These are phyloP conservation scores for Dermochelys coriacea DNA, from an alignment of 2,797 vertebrate species.

Conservation along the genomic window DNA sequence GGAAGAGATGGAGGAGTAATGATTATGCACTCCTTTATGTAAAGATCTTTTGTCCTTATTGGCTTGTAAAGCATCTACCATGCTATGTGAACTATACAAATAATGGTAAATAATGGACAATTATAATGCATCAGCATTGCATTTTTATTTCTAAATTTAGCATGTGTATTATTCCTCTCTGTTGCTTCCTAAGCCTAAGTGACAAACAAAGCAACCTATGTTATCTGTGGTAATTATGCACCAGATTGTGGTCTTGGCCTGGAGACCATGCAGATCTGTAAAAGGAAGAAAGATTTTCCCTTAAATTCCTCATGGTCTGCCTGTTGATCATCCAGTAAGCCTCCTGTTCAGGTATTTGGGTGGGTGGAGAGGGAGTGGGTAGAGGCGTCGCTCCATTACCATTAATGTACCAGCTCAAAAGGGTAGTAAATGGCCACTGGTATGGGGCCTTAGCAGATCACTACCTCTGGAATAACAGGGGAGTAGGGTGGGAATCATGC, in stretches of 20 bases:
- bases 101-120: neutral
- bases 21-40: neutral
- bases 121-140: neutral
- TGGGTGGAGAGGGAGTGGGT: neutral
- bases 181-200: neutral
- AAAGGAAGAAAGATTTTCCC: fast-evolving
- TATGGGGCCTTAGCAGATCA: neutral
- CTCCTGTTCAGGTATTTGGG: neutral
- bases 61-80: neutral
- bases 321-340: neutral
- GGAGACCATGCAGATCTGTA: neutral
- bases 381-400: neutral
- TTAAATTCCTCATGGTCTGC: neutral
- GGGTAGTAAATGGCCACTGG: neutral
- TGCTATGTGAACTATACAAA: neutral
- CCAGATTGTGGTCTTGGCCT: neutral
- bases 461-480: neutral
- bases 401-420: neutral
- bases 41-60: neutral
- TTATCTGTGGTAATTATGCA: neutral
- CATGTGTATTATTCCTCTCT: neutral
- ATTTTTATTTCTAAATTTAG: neutral
- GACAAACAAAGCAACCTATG: neutral
- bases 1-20: neutral
- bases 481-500: neutral